These are phyloP conservation scores for Autographa pulchrina DNA, from an alignment of 2,888 invertebrate genomes.

Conservation along the genomic window DNA sequence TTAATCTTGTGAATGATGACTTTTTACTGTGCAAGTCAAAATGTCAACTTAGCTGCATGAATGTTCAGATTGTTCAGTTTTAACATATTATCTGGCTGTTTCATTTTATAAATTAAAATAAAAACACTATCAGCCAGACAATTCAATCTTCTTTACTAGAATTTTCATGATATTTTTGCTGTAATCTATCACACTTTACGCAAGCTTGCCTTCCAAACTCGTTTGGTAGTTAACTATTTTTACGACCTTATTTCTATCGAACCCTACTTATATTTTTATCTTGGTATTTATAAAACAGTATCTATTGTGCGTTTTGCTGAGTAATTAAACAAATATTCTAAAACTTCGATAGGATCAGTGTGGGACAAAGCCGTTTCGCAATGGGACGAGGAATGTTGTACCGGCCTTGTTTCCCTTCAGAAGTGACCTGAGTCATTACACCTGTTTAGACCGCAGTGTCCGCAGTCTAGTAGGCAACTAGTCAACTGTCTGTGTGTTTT, in stretches of 20 bases:
- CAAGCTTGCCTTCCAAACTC: neutral
- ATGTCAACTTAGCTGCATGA: neutral
- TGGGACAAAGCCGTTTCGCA: slow-evolving; percentile 52
- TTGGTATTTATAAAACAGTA: neutral
- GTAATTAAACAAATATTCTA: slow-evolving; percentile 58
- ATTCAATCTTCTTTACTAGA: neutral
- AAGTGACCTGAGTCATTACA: slow-evolving; percentile 55
- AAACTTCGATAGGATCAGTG: slow-evolving; percentile 48
- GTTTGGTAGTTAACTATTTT: neutral
- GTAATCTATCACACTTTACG: neutral
- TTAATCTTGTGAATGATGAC: neutral
- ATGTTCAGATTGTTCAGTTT: neutral
- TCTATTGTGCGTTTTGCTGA: slow-evolving; percentile 9
- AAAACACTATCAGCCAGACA: neutral
- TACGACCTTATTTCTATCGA: neutral
- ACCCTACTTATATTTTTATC: too few relatives aligned
- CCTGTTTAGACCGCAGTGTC: slow-evolving; percentile 28
- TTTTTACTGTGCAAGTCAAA: neutral
- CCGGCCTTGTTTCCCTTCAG: slow-evolving; percentile 57
- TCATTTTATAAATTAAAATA: neutral
- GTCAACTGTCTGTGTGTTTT: slow-evolving; percentile 8
- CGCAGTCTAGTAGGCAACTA: slow-evolving; percentile 8
- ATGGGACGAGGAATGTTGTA: slow-evolving; percentile 62
- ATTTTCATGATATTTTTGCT: neutral
- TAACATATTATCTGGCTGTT: neutral